Evolutionary conservation across 2,797 vertebrate species (phyloP), one percentile per base, ranked within the genome.

Genomic region (Oceanodroma leucorhoa): DNA sequence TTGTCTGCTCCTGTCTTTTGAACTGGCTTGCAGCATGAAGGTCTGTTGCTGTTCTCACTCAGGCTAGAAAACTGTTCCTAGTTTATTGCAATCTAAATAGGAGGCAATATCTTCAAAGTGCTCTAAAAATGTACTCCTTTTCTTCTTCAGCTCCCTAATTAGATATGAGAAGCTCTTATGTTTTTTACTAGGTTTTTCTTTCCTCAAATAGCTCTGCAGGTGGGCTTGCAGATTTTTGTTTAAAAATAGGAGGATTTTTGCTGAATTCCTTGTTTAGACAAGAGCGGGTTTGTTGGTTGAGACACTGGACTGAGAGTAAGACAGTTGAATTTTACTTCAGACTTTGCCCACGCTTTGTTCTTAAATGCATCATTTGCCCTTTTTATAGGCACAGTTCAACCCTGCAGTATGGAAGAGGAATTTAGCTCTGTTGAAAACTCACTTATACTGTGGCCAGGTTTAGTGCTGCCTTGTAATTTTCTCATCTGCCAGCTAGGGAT

Each of bases 381-480:
- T 85, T 87, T 45, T 65, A 51, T 46, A 61, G 78, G 50, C 53
- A 40, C 23, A 51, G 81, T 69, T 89, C 88, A 87, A 9, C 2
- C 8, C 64, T 80, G 67, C 76, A 60, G 32, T 36, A 22, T 29
- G n/a, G 34, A 90, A 66, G 45, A 81, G 75, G 78, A 95, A 87
- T 85, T 83, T 27, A 57, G 8, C 64, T 77, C 22, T 6, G 0
- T 57, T 77, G 34, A 94, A 85, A 84, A 67, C 38, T 92, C 55
- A 46, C 65, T 83, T 43, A 61, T 26, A 20, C 34, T 51, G 21
- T 43, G 54, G 45, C 36, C 45, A 61, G 82, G 67, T 93, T 95
- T 93, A 90, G 75, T 85, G 75, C 75, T 84, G 67, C 90, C 45
- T 89, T 71, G 75, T 89, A 83, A 54, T 90, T 93, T 95, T 79